Evolutionary conservation across 2,888 invertebrate genomes (phyloP), one percentile per base, ranked within the genome.

Genomic region (Teleogryllus oceanicus): DNA sequence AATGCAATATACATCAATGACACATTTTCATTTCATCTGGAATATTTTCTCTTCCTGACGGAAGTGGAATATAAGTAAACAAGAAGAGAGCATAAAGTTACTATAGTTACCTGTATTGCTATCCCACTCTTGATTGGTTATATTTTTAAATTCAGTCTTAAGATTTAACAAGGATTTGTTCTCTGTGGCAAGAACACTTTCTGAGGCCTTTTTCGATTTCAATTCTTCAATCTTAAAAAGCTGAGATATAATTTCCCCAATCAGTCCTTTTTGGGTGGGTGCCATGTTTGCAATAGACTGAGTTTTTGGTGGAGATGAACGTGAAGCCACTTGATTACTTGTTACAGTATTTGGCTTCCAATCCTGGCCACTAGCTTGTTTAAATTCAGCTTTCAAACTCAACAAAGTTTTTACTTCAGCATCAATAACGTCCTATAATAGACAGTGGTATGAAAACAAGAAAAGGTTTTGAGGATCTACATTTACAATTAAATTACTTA

Each of bases 401-500:
- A 88, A 83, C 13, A 89, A 84, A 12, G 83, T 83, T 80, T 87
- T 84, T 50, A 89, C 87, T 49, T 85, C 88, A 75, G 84, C 85
- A 81, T 88, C 88, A 13, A 89, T 84, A 16, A 81, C 83, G 76
- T 82, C 83, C 77, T 77, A 2, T n/a, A 77, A 13, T 5, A 13
- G 13, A 75, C 20, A 77, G 49, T 11, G 18, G 37, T 18, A 49
- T 13, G 8, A n/a, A n/a, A 16, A 24, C 11, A 24, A 21, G 75
- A 75, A 75, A 13, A 13, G 18, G 21, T 13, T 62, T 18, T n/a
- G n/a, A 18, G 13, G 62, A 12, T 18, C 8, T 62, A 8, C 10
- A 62, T 62, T 62, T 18, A 13, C 62, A 62, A 62, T 91, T 83
- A 89, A 92, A 5, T 88, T 88, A 82, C 92, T 92, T 50, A 93